A percentile compares a stretch with the other conserved stretches of the same genome.
Evolutionary conservation across 2,888 invertebrate genomes (phyloP).

Genomic region (Plagodis dolabraria): DNA sequence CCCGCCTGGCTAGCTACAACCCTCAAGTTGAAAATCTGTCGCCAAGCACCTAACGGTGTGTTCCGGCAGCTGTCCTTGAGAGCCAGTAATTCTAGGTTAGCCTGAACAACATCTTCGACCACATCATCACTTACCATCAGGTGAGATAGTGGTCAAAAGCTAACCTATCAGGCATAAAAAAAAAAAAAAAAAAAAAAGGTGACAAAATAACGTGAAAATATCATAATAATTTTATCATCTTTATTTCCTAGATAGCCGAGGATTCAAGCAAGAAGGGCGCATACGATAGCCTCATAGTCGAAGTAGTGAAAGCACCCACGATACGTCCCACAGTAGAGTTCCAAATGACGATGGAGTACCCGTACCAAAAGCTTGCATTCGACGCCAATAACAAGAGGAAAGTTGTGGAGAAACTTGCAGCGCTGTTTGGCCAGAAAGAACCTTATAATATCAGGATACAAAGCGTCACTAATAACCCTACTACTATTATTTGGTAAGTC

Average conservation of each 20-base stretch:
- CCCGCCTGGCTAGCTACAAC: too few relatives aligned
- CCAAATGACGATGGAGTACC: constrained; percentile 90
- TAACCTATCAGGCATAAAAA: too few relatives aligned
- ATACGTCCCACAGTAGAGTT: constrained; percentile 91
- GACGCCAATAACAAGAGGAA: constrained; percentile 90
- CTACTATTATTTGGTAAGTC: constrained; percentile 88
- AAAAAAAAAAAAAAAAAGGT: too few relatives aligned
- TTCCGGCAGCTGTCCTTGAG: too few relatives aligned
- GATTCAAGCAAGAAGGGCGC: constrained; percentile 90
- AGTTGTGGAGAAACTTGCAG: constrained; percentile 91
- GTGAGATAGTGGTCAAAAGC: too few relatives aligned
- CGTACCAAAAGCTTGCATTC: constrained; percentile 88
- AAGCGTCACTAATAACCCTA: constrained; percentile 87
- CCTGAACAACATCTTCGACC: too few relatives aligned
- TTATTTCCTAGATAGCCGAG: constrained; percentile 85
- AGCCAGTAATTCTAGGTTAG: too few relatives aligned
- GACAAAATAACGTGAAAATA: too few relatives aligned
- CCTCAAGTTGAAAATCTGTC: too few relatives aligned
- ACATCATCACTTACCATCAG: too few relatives aligned
- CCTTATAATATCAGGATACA: constrained; percentile 90
- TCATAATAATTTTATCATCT: too few relatives aligned
- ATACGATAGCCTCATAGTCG: constrained; percentile 91
- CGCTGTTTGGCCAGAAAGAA: constrained; percentile 90
- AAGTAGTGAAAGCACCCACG: constrained; percentile 87
- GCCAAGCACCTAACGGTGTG: too few relatives aligned